Evolutionary conservation across 2,113 vertebrate genomes (phyloP).

Genomic region (Myrmophylax atrothorax): DNA sequence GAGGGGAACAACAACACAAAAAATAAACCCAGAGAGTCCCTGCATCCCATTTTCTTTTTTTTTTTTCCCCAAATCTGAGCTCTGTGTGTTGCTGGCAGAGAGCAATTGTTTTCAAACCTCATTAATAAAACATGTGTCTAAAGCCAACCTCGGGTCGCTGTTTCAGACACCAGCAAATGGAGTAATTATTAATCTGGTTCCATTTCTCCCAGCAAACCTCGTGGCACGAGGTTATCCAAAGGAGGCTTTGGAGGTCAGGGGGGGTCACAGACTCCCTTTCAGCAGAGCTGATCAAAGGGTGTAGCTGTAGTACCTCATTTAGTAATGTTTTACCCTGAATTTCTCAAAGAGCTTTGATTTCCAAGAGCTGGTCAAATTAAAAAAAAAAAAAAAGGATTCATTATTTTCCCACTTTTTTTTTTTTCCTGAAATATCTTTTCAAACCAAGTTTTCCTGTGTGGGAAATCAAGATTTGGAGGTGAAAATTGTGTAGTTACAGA

Average conservation of each 20-base stretch:
- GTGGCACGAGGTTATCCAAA: constrained; percentile 42
- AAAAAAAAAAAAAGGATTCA: neutral
- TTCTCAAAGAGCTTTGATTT: neutral
- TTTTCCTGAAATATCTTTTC: neutral
- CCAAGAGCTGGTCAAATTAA: neutral
- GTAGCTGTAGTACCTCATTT: neutral
- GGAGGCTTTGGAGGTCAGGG: constrained; percentile 20
- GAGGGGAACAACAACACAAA: neutral
- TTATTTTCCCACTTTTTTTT: neutral
- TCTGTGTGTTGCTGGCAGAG: constrained; percentile 13
- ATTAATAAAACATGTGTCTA: constrained; percentile 54
- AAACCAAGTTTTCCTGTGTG: neutral
- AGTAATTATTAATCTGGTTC: constrained; percentile 60
- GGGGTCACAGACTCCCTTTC: neutral
- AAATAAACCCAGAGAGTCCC: neutral
- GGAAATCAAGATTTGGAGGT: neutral
- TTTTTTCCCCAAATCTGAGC: neutral
- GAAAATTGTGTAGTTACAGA: neutral
- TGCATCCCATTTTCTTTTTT: neutral
- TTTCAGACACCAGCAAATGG: constrained; percentile 8
- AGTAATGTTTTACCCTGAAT: neutral
- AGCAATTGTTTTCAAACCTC: constrained; percentile 54
- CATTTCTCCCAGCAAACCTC: constrained; percentile 43
- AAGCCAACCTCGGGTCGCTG: constrained; percentile 22
- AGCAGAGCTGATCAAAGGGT: constrained; percentile 1